Evolutionary conservation across 1,140 invertebrate genomes (phyloP).

Genomic region (Zaprionus camerounensis): DNA sequence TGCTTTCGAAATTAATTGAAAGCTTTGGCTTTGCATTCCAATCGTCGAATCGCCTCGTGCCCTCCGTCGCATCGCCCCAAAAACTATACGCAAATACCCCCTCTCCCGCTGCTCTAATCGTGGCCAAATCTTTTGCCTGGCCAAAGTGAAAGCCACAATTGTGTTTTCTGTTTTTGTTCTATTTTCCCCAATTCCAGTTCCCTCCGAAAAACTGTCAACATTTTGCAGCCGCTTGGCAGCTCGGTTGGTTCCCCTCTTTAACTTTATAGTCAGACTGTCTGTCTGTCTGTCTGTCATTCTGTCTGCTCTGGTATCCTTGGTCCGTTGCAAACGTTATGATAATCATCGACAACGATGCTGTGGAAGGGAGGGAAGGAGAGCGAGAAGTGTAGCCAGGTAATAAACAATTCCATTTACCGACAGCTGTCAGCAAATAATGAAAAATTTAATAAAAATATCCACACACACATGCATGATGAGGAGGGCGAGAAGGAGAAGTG

Average conservation of each 20-base stretch:
- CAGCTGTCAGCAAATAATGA: slow-evolving; percentile 80
- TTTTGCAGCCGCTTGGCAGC: slow-evolving; percentile 35
- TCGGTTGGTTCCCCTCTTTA: background rate
- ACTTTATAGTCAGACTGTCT: background rate
- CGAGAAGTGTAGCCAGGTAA: slow-evolving; percentile 55
- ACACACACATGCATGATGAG: slow-evolving; percentile 22
- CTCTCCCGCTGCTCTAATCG: background rate
- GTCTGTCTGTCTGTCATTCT: slow-evolving; percentile 9
- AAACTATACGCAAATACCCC: slow-evolving; percentile 1
- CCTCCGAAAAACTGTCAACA: slow-evolving; percentile 66
- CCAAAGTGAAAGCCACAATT: slow-evolving; percentile 45
- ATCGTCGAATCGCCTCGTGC: slow-evolving; percentile 25
- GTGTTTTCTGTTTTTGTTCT: slow-evolving; percentile 60
- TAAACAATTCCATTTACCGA: slow-evolving; percentile 82
- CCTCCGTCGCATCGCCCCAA: background rate
- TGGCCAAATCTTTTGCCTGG: slow-evolving; percentile 20
- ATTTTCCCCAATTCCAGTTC: background rate
- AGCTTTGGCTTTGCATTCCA: slow-evolving; percentile 31
- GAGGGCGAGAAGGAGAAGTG: no score
- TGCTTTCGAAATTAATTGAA: slow-evolving; percentile 42
- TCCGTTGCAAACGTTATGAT: slow-evolving; percentile 67
- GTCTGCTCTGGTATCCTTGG: slow-evolving; percentile 28
- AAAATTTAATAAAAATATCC: slow-evolving; percentile 73
- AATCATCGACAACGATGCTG: slow-evolving; percentile 60
- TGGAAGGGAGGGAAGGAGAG: slow-evolving; percentile 9